Conservation (phyloP, 2,797 vertebrate genomes). For the Crocidura indochinensis region DNA sequence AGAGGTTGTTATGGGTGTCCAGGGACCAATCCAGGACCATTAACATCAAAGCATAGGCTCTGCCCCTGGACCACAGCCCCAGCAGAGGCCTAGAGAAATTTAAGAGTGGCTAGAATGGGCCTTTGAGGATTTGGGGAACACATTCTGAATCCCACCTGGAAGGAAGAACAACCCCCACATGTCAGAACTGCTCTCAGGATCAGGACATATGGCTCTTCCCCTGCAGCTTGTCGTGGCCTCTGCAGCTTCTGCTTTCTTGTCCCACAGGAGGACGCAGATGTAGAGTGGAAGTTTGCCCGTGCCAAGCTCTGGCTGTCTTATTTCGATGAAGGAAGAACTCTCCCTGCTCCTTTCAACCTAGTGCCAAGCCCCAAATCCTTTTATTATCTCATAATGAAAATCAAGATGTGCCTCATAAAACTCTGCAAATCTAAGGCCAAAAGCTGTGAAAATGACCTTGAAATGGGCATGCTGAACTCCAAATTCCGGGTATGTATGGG, state of each 20-base stretch:
- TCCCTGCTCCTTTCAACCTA: slow-evolving; percentile 97
- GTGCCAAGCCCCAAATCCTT: slow-evolving; percentile 99
- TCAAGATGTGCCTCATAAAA: slow-evolving; percentile 95
- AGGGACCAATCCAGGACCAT: too few relatives aligned
- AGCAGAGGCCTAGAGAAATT: too few relatives aligned
- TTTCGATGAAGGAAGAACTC: slow-evolving; percentile 97
- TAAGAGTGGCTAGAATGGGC: too few relatives aligned
- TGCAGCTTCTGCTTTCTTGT: slow-evolving; percentile 62
- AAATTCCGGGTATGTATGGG: slow-evolving; percentile 92
- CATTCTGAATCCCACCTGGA: too few relatives aligned
- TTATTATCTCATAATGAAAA: slow-evolving; percentile 97
- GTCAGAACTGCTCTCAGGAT: not conserved
- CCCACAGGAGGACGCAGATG: slow-evolving; percentile 96
- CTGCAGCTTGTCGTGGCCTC: not conserved
- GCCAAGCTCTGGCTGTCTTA: slow-evolving; percentile 99
- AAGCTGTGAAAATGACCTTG: slow-evolving; percentile 95
- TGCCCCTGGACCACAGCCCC: too few relatives aligned
- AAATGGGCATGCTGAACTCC: slow-evolving; percentile 98
- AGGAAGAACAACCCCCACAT: too few relatives aligned
- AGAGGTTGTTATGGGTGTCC: not conserved
- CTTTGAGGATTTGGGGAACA: too few relatives aligned
- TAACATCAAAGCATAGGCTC: too few relatives aligned
- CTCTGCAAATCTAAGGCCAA: slow-evolving; percentile 96
- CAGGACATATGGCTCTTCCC: too few relatives aligned
- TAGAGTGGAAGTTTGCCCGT: slow-evolving; percentile 99